A percentile compares a stretch with the other conserved stretches of the same genome.
Evolutionary conservation across 2,888 invertebrate species (phyloP).

Genomic region (Nycteola revayana): DNA sequence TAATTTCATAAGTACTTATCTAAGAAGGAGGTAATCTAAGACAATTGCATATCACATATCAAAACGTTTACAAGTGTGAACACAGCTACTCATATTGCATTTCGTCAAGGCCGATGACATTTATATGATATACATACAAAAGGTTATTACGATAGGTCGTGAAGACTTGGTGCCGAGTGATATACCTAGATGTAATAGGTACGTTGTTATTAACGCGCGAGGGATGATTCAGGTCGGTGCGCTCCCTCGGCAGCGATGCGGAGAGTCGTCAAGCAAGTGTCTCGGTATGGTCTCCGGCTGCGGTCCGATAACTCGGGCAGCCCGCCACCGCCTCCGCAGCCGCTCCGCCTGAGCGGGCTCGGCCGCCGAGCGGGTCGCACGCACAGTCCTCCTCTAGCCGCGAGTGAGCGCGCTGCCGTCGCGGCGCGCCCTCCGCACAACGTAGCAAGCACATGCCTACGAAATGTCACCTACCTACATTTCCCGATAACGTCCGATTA

Average conservation of each 20-base stretch:
- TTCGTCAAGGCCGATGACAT: too few species aligned
- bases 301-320: conserved; percentile 29
- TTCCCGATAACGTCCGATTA: conserved; percentile 65
- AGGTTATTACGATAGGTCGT: conserved; percentile 30
- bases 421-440: conserved; percentile 63
- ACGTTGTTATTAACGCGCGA: conserved; percentile 49
- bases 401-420: conserved; percentile 77
- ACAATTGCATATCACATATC: too few species aligned
- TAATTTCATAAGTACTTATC: too few species aligned
- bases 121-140: conserved; percentile 16
- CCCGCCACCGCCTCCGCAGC: conserved; percentile 30
- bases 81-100: too few species aligned
- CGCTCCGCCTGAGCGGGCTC: conserved; percentile 41
- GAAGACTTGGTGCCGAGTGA: conserved; percentile 13
- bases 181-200: conserved; percentile 18
- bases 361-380: conserved; percentile 43
- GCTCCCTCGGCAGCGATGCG: conserved; percentile 48
- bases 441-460: conserved; percentile 67
- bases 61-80: too few species aligned
- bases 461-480: conserved; percentile 69
- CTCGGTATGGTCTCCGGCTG: conserved; percentile 20
- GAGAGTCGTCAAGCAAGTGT: conserved; percentile 12
- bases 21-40: too few species aligned
- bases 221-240: conserved; percentile 72
- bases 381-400: conserved; percentile 76